These are phyloP conservation scores for Apis florea DNA, from an alignment of 1,140 invertebrate species.

Conservation along the genomic window DNA sequence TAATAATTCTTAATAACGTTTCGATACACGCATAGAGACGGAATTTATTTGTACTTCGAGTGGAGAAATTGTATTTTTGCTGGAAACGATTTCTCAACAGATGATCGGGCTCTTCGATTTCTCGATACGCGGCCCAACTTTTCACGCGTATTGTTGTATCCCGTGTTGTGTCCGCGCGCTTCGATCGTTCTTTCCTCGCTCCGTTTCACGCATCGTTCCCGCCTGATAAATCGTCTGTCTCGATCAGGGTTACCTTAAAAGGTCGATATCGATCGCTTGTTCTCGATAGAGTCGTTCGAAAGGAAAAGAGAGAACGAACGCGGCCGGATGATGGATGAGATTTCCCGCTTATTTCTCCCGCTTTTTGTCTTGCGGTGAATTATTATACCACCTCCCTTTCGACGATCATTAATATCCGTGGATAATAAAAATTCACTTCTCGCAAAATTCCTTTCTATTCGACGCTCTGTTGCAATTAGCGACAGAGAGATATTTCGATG, in stretches of 20 bases:
- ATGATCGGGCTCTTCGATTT: slow-evolving; percentile 6
- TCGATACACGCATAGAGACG: no score
- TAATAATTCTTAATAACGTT: no score
- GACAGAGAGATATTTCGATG: no score
- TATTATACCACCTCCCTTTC: slow-evolving; percentile 4
- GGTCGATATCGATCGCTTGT: slow-evolving; percentile 47
- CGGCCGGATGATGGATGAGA: slow-evolving; percentile 33
- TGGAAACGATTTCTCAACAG: background rate
- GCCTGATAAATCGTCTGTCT: slow-evolving; percentile 43
- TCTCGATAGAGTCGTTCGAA: slow-evolving; percentile 45
- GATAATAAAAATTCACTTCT: slow-evolving; percentile 25
- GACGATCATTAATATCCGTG: slow-evolving; percentile 34
- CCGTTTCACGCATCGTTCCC: slow-evolving; percentile 35
- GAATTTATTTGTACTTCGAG: no score
- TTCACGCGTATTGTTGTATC: background rate
- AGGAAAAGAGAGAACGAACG: background rate
- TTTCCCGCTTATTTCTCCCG: slow-evolving; percentile 15
- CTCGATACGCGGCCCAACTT: background rate
- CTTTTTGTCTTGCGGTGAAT: slow-evolving; percentile 37
- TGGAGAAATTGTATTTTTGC: background rate
- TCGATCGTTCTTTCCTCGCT: slow-evolving; percentile 14
- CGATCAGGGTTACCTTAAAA: slow-evolving; percentile 48
- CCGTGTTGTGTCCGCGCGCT: background rate
- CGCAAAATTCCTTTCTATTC: background rate
- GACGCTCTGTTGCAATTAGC: background rate